Evolutionary conservation across 2,113 vertebrate genomes (phyloP), one percentile per base, ranked within the genome.

Genomic region (Maylandia zebra): DNA sequence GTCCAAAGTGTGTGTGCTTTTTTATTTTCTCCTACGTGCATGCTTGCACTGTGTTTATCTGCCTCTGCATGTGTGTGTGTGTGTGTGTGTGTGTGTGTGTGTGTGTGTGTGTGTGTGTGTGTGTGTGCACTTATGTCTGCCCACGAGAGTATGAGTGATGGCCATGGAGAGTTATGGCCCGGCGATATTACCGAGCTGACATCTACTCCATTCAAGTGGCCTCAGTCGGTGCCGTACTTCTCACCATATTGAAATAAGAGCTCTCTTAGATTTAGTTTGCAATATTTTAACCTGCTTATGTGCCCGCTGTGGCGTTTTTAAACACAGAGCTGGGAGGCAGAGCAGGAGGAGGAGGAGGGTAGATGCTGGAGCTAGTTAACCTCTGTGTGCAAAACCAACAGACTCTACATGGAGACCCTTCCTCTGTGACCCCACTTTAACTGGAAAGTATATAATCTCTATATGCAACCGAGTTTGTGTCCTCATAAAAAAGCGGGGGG

Each of bases 141-240:
- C 90, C 90, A 91, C 61, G 52, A 88, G 90, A 89, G 94, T 91
- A 91, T 94, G 96, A 96, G 84, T 95, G 96, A 96, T 96, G 94
- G 94, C 80, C 80, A 22, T 4, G 74, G 88, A 96, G 96, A 97
- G 91, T 97, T 96, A 97, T 95, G 95, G 95, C 92, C 93, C 17
- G 52, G 93, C 94, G 36, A 92, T 96, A 96, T 94, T 95, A 93
- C 96, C 88, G 66, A 84, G 94, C 93, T 95, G 94, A 95, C 96
- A 92, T 90, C 94, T 94, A 94, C 94, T 94, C 95, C 94, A 90
- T 91, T 93, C 95, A 96, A 85, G 95, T 94, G 61, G 90, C 88
- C 90, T 93, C 74, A 82, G 92, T 79, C 81, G 69, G 82, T 32
- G 91, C 91, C 66, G 91, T 91, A 89, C 93, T 95, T 91, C 93